Conservation (phyloP, 2,797 vertebrate genomes). For the Clamator glandarius region DNA sequence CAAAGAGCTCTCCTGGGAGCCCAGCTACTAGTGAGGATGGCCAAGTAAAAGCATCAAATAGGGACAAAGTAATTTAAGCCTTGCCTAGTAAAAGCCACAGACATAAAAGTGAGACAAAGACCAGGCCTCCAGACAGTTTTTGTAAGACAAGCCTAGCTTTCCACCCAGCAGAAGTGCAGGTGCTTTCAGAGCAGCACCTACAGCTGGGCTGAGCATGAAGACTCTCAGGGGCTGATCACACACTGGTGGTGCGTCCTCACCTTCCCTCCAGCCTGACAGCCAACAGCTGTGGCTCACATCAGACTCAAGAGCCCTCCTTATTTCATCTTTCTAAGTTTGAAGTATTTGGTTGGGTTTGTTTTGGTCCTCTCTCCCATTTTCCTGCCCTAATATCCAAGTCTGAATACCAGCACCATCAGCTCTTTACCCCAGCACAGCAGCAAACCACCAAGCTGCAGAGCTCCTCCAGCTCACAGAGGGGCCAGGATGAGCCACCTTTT, state of each 20-base stretch:
- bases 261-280: background rate
- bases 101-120: background rate
- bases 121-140: background rate
- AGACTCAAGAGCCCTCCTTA: background rate
- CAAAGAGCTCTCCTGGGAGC: background rate
- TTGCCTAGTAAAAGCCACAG: background rate
- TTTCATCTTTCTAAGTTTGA: accelerated
- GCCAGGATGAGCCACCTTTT: background rate
- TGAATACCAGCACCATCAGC: background rate
- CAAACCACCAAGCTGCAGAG: background rate
- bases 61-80: background rate
- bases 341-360: accelerated
- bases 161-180: accelerated
- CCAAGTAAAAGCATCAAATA: background rate
- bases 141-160: background rate
- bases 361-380: background rate
- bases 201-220: background rate
- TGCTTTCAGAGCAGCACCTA: background rate
- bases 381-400: background rate
- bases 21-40: background rate
- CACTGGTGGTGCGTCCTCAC: background rate
- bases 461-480: background rate
- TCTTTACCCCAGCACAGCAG: background rate
- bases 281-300: background rate
- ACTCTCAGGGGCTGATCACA: background rate